phyloP scores from a whole-genome alignment of 2,888 invertebrate species.

The Pegoplata infirma region DNA sequence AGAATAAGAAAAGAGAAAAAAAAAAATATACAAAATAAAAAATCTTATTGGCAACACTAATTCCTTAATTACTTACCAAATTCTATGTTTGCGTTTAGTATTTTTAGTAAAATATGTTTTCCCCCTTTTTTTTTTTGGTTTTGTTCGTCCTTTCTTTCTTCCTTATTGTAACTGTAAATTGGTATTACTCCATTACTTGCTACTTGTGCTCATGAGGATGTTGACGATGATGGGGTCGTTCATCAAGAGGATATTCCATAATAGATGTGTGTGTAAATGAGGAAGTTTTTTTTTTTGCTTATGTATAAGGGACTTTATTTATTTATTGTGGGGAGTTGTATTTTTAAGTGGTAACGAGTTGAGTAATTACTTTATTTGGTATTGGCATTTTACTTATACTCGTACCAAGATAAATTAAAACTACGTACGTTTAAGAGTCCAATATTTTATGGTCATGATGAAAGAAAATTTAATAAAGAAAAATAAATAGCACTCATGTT shows the following conservation, averaged over 20 bases:
- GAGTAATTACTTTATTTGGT: constrained; percentile 56
- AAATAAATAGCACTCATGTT: no score
- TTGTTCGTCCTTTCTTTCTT: neutral
- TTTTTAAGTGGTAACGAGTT: constrained; percentile 50
- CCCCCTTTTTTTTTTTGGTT: constrained; percentile 1
- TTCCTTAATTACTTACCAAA: constrained; percentile 53
- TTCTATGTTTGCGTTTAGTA: constrained; percentile 29
- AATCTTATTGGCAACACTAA: constrained; percentile 54
- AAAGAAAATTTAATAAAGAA: neutral
- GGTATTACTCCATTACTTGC: constrained; percentile 45
- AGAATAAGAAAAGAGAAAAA: constrained; percentile 7
- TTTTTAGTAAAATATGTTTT: neutral
- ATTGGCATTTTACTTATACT: constrained; percentile 30
- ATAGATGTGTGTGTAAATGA: neutral
- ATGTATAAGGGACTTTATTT: neutral
- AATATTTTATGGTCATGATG: neutral
- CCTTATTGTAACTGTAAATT: constrained; percentile 39
- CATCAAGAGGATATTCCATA: constrained; percentile 21
- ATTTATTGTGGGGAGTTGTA: constrained; percentile 9
- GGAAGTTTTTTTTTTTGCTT: neutral
- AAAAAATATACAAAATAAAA: constrained; percentile 23
- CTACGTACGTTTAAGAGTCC: neutral
- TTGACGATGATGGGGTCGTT: constrained; percentile 11
- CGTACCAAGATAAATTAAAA: neutral
- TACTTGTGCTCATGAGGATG: no score